These are phyloP conservation scores for Homarus americanus DNA, from an alignment of 1,140 invertebrate genomes.

Conservation along the genomic window DNA sequence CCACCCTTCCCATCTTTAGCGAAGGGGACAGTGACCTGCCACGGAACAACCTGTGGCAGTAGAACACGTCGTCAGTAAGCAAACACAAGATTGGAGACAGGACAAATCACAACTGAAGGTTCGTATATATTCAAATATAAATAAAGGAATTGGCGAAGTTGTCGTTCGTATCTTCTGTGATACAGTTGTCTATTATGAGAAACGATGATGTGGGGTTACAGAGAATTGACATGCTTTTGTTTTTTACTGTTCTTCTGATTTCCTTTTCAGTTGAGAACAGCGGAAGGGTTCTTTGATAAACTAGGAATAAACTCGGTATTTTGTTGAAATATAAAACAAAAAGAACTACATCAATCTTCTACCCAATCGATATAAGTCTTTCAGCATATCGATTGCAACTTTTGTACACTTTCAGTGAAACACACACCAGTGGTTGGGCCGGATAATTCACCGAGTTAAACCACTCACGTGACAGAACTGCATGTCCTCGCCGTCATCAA, in stretches of 20 bases:
- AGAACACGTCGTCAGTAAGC: background rate
- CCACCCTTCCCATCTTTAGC: background rate
- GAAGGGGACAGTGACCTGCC: slow-evolving; percentile 36
- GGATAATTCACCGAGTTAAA: background rate
- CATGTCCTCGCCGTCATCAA: slow-evolving; percentile 43
- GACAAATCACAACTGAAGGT: background rate
- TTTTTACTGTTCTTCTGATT: background rate
- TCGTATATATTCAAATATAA: background rate
- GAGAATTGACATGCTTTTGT: background rate
- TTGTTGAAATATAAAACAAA: background rate
- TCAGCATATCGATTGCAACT: background rate
- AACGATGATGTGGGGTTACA: too few species aligned
- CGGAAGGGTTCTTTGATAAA: background rate
- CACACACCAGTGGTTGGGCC: background rate
- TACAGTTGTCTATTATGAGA: background rate
- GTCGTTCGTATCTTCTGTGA: background rate
- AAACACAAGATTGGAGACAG: background rate
- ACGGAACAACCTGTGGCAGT: slow-evolving; percentile 34
- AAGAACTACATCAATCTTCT: background rate
- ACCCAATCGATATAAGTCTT: background rate
- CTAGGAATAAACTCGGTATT: background rate
- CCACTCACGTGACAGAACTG: slow-evolving; percentile 56
- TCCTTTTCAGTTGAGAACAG: background rate
- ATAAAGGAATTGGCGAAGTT: background rate
- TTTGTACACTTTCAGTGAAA: background rate